These are phyloP conservation scores for Morinoia aosen DNA, from an alignment of 2,888 invertebrate genomes.

Conservation along the genomic window DNA sequence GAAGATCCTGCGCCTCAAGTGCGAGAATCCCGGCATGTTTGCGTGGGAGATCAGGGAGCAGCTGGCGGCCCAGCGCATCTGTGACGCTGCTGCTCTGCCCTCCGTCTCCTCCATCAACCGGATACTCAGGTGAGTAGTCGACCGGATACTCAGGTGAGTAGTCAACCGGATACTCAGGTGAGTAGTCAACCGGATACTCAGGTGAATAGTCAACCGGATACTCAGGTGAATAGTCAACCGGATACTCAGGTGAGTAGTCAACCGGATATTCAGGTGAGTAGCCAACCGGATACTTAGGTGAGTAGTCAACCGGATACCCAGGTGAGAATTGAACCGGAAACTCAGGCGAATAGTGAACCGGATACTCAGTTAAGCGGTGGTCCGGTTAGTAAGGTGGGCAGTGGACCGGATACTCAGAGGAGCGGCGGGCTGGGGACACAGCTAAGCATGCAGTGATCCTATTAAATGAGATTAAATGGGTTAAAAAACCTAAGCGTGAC, in stretches of 20 bases:
- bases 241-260: too few species aligned
- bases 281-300: too few species aligned
- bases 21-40: slow-evolving; percentile 96
- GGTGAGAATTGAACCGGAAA: too few species aligned
- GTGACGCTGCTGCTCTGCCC: slow-evolving; percentile 83
- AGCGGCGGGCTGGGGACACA: not conserved
- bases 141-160: not conserved
- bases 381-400: not conserved
- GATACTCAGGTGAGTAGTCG: slow-evolving; percentile 78
- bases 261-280: not conserved
- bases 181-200: not conserved
- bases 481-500: too few species aligned
- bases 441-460: too few species aligned
- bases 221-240: not conserved
- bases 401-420: not conserved
- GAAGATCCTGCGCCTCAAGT: slow-evolving; percentile 92
- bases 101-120: slow-evolving; percentile 95
- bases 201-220: not conserved
- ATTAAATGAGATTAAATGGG: too few species aligned
- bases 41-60: slow-evolving; percentile 97
- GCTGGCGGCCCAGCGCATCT: slow-evolving; percentile 88
- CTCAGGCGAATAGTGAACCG: too few species aligned
- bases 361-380: too few species aligned
- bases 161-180: not conserved
- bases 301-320: too few species aligned